Conservation (phyloP, 2,113 vertebrate genomes). For the Piprites chloris region DNA sequence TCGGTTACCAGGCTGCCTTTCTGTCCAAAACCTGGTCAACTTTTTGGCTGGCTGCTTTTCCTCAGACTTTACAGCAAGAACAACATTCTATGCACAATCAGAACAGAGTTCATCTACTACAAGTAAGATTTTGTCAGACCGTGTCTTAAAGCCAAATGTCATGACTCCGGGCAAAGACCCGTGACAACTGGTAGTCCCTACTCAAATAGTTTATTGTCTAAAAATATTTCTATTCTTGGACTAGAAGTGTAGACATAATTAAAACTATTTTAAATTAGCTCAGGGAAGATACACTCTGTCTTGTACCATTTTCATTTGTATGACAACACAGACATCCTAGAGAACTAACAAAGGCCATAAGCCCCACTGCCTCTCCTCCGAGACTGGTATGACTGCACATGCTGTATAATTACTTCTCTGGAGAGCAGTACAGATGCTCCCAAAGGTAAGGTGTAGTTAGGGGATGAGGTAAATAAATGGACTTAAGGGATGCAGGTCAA, state of each 20-base stretch:
- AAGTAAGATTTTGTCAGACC: background rate
- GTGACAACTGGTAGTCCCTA: background rate
- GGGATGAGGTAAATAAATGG: constrained; percentile 23
- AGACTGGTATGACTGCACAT: background rate
- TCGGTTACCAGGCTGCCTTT: background rate
- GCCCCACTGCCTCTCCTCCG: background rate
- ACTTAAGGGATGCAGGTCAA: constrained; percentile 3
- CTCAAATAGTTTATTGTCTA: background rate
- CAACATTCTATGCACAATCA: background rate
- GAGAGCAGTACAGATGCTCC: background rate
- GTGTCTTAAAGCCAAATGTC: background rate
- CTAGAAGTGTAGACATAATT: background rate
- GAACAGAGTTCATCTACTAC: background rate
- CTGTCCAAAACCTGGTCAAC: background rate
- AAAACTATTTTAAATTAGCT: background rate
- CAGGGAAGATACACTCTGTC: background rate
- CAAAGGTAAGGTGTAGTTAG: constrained; percentile 3
- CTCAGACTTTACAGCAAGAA: background rate
- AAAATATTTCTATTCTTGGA: background rate
- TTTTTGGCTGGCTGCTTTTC: background rate
- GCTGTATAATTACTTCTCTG: constrained; percentile 33
- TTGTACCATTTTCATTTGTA: too few species aligned
- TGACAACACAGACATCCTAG: background rate
- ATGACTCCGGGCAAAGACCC: background rate
- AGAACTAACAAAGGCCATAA: background rate